phyloP scores from a whole-genome alignment of 2,888 invertebrate species.

The Fragum whitleyi region DNA sequence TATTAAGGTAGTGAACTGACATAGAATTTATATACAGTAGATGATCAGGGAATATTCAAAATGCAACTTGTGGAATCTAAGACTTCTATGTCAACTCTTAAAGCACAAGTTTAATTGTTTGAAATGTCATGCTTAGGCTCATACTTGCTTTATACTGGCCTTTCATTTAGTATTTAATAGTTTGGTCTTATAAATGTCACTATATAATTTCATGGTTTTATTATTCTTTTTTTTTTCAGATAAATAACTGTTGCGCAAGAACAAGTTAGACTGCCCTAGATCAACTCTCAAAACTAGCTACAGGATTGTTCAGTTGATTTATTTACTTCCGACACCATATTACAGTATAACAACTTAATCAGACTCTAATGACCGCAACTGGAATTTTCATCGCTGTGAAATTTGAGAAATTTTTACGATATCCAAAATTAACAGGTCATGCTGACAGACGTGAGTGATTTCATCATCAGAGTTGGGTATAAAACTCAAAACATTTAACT shows the following conservation, averaged over 20 bases:
- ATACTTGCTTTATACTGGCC: too few species aligned
- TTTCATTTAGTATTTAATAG: too few species aligned
- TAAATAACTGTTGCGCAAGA: neutral
- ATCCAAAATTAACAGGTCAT: neutral
- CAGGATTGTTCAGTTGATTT: slow-evolving; percentile 11
- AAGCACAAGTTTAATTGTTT: too few species aligned
- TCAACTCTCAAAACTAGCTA: slow-evolving; percentile 15
- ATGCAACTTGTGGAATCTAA: too few species aligned
- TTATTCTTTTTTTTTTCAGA: neutral
- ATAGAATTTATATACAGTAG: too few species aligned
- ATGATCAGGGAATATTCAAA: too few species aligned
- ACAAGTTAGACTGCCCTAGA: neutral
- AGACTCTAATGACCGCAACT: slow-evolving; percentile 1
- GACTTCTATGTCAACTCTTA: too few species aligned
- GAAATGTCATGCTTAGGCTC: too few species aligned
- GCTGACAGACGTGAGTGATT: neutral
- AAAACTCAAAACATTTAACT: neutral
- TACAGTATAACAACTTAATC: neutral
- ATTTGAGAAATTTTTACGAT: neutral
- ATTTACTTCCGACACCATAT: neutral
- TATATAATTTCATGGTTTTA: neutral
- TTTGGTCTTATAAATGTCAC: too few species aligned
- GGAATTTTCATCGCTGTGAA: neutral
- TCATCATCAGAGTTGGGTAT: neutral
- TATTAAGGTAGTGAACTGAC: too few species aligned